Base-by-base conservation (phyloP, 2,113 vertebrate species). In the Carassius carassius region DNA sequence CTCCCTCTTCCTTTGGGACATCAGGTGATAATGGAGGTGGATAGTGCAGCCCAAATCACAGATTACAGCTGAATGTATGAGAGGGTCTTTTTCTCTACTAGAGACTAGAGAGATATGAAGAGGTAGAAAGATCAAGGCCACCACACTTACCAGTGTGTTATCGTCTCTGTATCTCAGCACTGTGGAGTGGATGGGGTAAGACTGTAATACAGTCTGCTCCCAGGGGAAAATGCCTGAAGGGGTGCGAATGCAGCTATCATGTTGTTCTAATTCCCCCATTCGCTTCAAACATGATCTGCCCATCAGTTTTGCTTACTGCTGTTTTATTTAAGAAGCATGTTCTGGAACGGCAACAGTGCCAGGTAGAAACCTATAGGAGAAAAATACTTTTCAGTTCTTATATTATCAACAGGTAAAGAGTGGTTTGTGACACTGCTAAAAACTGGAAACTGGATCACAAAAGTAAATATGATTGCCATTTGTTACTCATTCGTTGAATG, bases 21-120 rank as follows among this genome's bases (percentile, higher is more conserved):
- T 72, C 35, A 88, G 73, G 85, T 88, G 87, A 86, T 88, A 88
- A 88, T 88, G 73, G 87, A 88, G 82, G 78, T 80, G 87, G 85
- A 86, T 80, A 73, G 87, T 75, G 44, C 9, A 21, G 70, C 65
- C 87, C 87, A 86, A 75, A 88, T 88, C 84, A 84, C 47, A 86
- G 70, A 88, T 84, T 86, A 86, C 56, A 37, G 84, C 70, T 77
- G 82, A 86, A 85, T 86, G 85, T 82, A 84, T 74, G 85, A 88
- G 72, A 84, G 85, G 78, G 65, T 83, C 54, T 75, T 78, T 86
- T 84, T 65, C 73, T 84, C 25, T n/a, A n/a, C n/a, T n/a, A 58
- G 75, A 78, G 65, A 82, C 41, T 67, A 54, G 79, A 80, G 11
- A 63, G 85, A 83, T 82, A 78, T 63, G 41, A 32, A 83, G 78